Evolutionary conservation across 2,113 vertebrate species (phyloP), one percentile per base, ranked within the genome.

Genomic region (Percopsis transmontana): DNA sequence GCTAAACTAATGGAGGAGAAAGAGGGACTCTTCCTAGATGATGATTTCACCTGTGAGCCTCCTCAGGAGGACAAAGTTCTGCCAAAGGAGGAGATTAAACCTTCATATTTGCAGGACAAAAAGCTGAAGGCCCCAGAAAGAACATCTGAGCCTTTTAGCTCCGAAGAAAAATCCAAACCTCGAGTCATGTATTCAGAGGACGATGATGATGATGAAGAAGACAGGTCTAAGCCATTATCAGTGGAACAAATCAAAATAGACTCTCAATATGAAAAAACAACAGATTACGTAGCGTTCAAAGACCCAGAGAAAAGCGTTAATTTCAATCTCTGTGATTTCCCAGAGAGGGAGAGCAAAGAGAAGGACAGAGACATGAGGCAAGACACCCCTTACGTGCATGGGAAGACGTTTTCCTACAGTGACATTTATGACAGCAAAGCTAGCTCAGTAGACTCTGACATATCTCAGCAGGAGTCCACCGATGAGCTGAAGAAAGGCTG

Each of bases 321-420:
- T 66, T 93, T 93, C 62, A 87, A 77, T 70, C 82, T 91, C 9
- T 80, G 81, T 50, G 61, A 82, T 11, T 87, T 82, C 42, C 86
- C 91, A 10, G 87, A 92, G 57, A 88, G 79, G 78, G 90, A 88
- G 68, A 75, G 62, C 62, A 44, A 72, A 81, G 84, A 66, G 85
- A 70, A 82, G 72, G 74, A 93, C 48, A 82, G 87, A 2, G 96
- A 96, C 70, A 93, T 94, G 61, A 93, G 96, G 66, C 96, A 97
- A 79, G 94, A 96, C 86, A 98, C 97, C 0, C 97, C 97, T 2
- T 99, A 96, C 21, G 95, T 97, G 0, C 94, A 94, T 0, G 94
- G 95, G 39, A 97, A 95, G 67, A 96, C 92, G 18, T 98, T 99
- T 85, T 95, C 94, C 21, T 99, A 98, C 8, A 81, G 95, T 38